Conservation (phyloP, 2,797 vertebrate species). For the Rhabdomys pumilio region DNA sequence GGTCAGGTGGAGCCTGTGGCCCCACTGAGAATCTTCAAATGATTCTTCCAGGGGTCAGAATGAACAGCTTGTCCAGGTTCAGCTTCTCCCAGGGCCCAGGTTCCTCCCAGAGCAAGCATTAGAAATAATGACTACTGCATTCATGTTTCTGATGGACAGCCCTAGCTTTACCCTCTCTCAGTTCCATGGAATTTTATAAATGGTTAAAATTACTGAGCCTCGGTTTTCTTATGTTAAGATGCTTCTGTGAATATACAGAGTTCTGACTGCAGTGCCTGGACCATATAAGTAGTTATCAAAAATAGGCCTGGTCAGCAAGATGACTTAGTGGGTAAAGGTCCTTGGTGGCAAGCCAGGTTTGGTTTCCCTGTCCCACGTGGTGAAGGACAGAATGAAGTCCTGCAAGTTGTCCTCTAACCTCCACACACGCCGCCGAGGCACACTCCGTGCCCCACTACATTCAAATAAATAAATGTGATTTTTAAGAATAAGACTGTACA, state of each 20-base stretch:
- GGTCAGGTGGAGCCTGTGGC: background rate
- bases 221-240: background rate
- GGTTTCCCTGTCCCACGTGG: background rate
- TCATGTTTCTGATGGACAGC: background rate
- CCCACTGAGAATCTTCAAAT: background rate
- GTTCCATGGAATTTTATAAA: background rate
- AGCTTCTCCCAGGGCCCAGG: background rate
- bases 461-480: background rate
- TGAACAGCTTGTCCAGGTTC: background rate
- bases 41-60: background rate
- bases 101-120: accelerated
- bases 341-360: background rate
- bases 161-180: background rate
- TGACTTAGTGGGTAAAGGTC: background rate
- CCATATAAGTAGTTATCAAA: background rate
- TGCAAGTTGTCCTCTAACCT: background rate
- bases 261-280: background rate
- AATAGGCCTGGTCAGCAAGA: background rate
- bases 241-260: background rate
- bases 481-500: background rate
- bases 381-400: background rate
- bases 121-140: background rate
- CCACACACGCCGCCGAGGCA: background rate
- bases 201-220: background rate
- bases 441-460: too few relatives aligned